Conservation (phyloP, 1,140 invertebrate genomes). For the Cyrtorhinus lividipennis region DNA sequence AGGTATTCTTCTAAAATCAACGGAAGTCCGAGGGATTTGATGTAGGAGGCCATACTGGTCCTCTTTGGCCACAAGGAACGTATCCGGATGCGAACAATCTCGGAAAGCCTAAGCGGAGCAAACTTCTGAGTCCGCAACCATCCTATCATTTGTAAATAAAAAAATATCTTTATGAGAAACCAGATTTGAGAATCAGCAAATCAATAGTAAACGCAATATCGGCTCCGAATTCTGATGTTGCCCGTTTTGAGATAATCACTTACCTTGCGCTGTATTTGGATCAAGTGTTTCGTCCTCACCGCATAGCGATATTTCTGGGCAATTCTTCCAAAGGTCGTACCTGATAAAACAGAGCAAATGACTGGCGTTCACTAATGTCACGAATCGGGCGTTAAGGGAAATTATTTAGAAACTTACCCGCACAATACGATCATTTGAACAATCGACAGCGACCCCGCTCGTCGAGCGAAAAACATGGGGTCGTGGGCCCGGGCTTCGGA, state of each 20-base stretch:
- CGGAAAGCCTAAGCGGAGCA: constrained; percentile 33
- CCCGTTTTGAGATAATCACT: constrained; percentile 23
- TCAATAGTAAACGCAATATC: constrained; percentile 10
- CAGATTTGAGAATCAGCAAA: constrained; percentile 17
- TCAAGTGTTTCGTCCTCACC: constrained; percentile 30
- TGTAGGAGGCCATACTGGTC: not conserved
- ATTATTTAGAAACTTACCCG: not conserved
- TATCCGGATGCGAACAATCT: constrained; percentile 33
- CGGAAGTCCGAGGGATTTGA: constrained; percentile 8
- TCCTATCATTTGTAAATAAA: constrained; percentile 23
- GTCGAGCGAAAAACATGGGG: not conserved
- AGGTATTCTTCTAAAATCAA: constrained; percentile 9
- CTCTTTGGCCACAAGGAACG: constrained; percentile 21
- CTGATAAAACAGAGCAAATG: not conserved
- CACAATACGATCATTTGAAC: not conserved
- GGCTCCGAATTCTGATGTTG: not conserved
- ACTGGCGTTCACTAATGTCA: not conserved
- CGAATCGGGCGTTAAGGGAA: not conserved
- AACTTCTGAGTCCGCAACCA: constrained; percentile 28
- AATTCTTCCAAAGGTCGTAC: constrained; percentile 1
- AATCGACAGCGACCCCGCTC: not conserved
- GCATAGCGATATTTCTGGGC: not conserved
- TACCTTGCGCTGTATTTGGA: constrained; percentile 30
- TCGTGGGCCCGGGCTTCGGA: not conserved
- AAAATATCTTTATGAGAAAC: constrained; percentile 22